Conservation (phyloP, 1,140 invertebrate genomes). For the Caenorhabditis remanei region DNA sequence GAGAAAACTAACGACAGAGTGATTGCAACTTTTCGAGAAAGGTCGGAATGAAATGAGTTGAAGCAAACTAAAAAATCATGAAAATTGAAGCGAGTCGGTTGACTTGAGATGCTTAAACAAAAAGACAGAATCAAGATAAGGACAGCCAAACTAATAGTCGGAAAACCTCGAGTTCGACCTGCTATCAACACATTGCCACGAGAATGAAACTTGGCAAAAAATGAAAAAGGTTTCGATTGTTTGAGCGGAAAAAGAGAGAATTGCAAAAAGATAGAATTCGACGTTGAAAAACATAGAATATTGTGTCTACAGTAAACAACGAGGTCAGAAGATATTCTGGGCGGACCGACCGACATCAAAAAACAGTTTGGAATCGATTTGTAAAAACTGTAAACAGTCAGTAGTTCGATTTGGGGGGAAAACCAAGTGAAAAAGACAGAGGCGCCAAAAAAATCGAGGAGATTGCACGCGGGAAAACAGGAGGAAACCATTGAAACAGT, state of each 20-base stretch:
- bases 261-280: neutral
- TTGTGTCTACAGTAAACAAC: neutral
- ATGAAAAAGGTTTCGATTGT: neutral
- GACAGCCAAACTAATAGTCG: neutral
- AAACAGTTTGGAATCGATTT: neutral
- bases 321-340: neutral
- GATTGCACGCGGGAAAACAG: neutral
- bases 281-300: neutral
- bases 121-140: slow-evolving; percentile 30
- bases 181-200: neutral
- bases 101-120: neutral
- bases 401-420: neutral
- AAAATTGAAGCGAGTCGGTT: slow-evolving; percentile 8
- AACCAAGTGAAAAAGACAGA: slow-evolving; percentile 7
- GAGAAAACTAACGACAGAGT: no score
- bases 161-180: neutral
- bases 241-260: neutral
- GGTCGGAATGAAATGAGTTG: neutral
- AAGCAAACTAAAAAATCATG: slow-evolving; percentile 10
- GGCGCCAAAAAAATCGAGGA: slow-evolving; percentile 6
- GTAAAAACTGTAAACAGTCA: neutral
- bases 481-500: slow-evolving; percentile 30
- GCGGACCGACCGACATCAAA: neutral
- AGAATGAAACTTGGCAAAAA: neutral
- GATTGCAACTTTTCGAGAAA: neutral